These are phyloP conservation scores for Hiodon tergisus DNA, from an alignment of 2,113 vertebrate species.

Conservation along the genomic window DNA sequence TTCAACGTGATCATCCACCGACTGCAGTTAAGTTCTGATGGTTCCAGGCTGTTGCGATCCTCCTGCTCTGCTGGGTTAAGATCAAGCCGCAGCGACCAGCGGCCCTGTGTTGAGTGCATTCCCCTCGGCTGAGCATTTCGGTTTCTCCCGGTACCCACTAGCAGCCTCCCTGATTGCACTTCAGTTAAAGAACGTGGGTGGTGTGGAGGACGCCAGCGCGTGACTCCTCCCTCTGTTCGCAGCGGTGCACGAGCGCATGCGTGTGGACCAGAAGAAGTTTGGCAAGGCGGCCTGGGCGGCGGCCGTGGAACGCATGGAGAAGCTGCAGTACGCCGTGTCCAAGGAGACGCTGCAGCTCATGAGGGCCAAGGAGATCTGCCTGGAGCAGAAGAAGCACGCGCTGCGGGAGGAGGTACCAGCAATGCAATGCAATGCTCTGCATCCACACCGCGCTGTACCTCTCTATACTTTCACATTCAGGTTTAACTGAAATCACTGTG, in stretches of 20 bases:
- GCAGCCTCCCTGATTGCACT: neutral
- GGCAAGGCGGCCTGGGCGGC: constrained; percentile 89
- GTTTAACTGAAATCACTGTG: neutral
- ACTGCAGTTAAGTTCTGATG: too few species aligned
- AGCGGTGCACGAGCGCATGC: constrained; percentile 91
- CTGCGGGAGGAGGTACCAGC: constrained; percentile 82
- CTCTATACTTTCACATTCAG: neutral
- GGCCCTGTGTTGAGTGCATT: neutral
- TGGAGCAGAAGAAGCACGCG: constrained; percentile 89
- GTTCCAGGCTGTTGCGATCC: too few species aligned
- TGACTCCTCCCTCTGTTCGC: constrained; percentile 9
- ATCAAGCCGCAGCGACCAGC: neutral
- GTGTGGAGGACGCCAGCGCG: too few species aligned
- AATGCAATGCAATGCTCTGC: neutral
- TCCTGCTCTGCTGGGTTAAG: too few species aligned
- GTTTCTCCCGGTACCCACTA: neutral
- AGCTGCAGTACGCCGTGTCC: constrained; percentile 84
- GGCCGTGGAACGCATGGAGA: constrained; percentile 90
- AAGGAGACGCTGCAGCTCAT: constrained; percentile 96
- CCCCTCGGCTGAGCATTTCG: neutral
- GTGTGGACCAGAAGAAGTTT: constrained; percentile 89
- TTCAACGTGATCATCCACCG: too few species aligned
- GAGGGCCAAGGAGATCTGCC: constrained; percentile 94
- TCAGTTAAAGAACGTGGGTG: neutral
- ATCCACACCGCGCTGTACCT: neutral